Evolutionary conservation across 2,113 vertebrate species (phyloP).

Genomic region (Ardeotis arabs): DNA sequence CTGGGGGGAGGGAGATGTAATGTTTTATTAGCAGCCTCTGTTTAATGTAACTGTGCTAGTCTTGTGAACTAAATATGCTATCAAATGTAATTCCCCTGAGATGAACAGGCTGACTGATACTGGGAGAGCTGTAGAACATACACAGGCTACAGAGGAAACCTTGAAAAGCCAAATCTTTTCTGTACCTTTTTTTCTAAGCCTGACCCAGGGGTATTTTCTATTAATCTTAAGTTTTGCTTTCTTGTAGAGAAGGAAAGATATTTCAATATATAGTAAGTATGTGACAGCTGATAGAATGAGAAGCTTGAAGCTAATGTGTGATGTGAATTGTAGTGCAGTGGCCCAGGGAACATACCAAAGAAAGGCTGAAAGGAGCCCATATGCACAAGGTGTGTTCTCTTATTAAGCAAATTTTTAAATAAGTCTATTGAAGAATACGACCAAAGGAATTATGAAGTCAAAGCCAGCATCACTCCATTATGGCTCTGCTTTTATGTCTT

Average conservation of each 20-base stretch:
- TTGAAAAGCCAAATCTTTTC: background rate
- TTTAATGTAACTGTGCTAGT: conserved; percentile 54
- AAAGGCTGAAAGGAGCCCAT: background rate
- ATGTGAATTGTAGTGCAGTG: background rate
- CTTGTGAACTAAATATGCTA: conserved; percentile 63
- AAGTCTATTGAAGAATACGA: background rate
- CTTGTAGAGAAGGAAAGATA: background rate
- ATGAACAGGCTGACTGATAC: background rate
- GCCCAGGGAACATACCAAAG: background rate
- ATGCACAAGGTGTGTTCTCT: background rate
- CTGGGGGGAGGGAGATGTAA: conserved; percentile 4
- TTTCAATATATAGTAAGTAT: background rate
- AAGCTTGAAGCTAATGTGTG: background rate
- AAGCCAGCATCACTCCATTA: background rate
- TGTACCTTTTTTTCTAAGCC: background rate
- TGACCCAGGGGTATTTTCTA: background rate
- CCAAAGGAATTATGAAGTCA: background rate
- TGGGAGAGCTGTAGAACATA: background rate
- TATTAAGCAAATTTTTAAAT: background rate
- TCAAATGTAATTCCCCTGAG: conserved; percentile 47
- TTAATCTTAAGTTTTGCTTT: background rate
- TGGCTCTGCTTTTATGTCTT: background rate
- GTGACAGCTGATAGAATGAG: background rate
- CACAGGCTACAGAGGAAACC: background rate
- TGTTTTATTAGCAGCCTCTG: conserved; percentile 59